Base-by-base conservation (phyloP, 92 coral and sea anemone genomes). In the Scolanthus callimorphus region DNA sequence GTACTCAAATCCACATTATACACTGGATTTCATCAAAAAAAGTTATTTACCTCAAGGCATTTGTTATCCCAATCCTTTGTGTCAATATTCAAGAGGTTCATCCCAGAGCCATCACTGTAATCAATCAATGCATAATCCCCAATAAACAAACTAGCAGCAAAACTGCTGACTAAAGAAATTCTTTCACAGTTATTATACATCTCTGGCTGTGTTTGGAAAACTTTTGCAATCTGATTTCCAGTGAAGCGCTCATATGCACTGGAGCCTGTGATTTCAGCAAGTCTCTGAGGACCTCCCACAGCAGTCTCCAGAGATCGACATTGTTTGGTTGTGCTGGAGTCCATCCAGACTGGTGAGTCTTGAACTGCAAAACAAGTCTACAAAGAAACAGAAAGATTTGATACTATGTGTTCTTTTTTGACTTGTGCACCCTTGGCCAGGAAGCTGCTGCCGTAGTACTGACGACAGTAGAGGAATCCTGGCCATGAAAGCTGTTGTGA, bases 311-410 rank as follows among this genome's bases (percentile, higher is more conserved):
- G 81, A 20, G 76, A 44, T 11, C 49, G 90, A 52, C 98, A 92
- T 49, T 92, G 90, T 1, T 51, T 44, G 28, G 82, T 79, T 6
- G 98, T 92, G 45, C 96, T 92, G 11, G 96, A 92, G 50, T 92
- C 98, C 98, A 92, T 92, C 98, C 98, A 92, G 25, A 92, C 81
- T 17, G 98, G 98, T 24, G 90, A 92, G 38, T 92, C 86, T 17
- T 65, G 38, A 17, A 88, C 71, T 47, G 88, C 92, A 88, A 84
- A 88, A 21, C 73, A 84, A 26, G 77, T 88, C 98, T 92, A 23
- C n/a, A n/a, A n/a, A n/a, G n/a, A n/a, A n/a, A n/a, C n/a, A n/a
- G n/a, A n/a, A n/a, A n/a, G n/a, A n/a, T n/a, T n/a, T n/a, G n/a
- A n/a, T n/a, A n/a, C n/a, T n/a, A n/a, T n/a, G n/a, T n/a, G n/a